phyloP scores from a whole-genome alignment of 2,888 invertebrate species.

The Dynastes maya region DNA sequence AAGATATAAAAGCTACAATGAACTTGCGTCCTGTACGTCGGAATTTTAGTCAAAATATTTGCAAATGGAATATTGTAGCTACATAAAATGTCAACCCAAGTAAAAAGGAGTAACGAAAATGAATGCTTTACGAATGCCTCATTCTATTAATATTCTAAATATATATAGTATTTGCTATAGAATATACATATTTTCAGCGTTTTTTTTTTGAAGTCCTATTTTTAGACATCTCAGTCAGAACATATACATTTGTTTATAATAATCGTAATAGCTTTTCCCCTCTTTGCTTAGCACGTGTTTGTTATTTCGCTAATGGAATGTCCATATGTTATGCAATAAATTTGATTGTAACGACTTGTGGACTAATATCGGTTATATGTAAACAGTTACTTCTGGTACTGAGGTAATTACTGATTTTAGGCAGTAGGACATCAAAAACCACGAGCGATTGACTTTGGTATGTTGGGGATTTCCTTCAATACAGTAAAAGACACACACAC shows the following conservation, averaged over 20 bases:
- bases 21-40: background rate
- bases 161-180: background rate
- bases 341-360: constrained; percentile 1
- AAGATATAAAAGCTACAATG: constrained; percentile 32
- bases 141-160: background rate
- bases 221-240: background rate
- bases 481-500: too few relatives aligned
- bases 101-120: too few relatives aligned
- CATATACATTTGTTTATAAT: constrained; percentile 31
- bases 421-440: background rate
- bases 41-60: background rate
- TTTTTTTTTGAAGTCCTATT: too few relatives aligned
- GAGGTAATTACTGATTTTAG: background rate
- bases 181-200: background rate
- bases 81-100: too few relatives aligned
- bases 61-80: background rate
- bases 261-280: background rate
- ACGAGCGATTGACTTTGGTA: too few relatives aligned
- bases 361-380: background rate
- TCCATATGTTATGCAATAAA: constrained; percentile 32
- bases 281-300: constrained; percentile 25
- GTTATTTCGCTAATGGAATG: constrained; percentile 37
- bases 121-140: too few relatives aligned
- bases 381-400: background rate
- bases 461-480: too few relatives aligned